phyloP scores from a whole-genome alignment of 1,140 invertebrate genomes.

The Nephila pilipes region DNA sequence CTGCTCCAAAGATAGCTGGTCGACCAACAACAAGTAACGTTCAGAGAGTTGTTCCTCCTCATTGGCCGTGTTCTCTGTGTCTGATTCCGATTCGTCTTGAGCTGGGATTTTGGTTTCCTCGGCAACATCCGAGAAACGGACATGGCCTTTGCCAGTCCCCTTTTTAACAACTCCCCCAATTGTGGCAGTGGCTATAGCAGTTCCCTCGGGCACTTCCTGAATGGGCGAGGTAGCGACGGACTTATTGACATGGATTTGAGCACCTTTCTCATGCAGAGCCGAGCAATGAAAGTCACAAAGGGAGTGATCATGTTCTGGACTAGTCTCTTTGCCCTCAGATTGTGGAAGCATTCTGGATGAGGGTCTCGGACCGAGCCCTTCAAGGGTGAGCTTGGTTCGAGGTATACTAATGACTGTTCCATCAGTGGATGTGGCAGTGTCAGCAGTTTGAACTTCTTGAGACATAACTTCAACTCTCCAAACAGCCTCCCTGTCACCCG shows the following conservation, averaged over 20 bases:
- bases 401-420: conserved; percentile 42
- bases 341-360: conserved; percentile 76
- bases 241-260: conserved; percentile 93
- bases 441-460: conserved; percentile 75
- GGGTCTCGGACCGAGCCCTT: conserved; percentile 75
- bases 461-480: conserved; percentile 77
- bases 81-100: conserved; percentile 91
- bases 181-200: conserved; percentile 72
- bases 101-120: conserved; percentile 74
- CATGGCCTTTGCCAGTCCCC: conserved; percentile 76
- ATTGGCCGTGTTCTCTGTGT: conserved; percentile 92
- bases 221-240: conserved; percentile 94
- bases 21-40: conserved; percentile 94
- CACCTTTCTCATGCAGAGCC: conserved; percentile 93
- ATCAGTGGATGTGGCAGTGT: conserved; percentile 68
- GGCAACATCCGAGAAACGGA: conserved; percentile 77
- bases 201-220: conserved; percentile 84
- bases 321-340: conserved; percentile 65
- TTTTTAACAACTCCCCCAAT: conserved; percentile 67
- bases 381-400: conserved; percentile 78
- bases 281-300: conserved; percentile 98
- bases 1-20: conserved; percentile 94
- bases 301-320: conserved; percentile 79
- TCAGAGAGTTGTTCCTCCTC: conserved; percentile 83
- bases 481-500: conserved; percentile 50